phyloP scores from a whole-genome alignment of 1,140 invertebrate species.

The Steinernema feltiae region DNA sequence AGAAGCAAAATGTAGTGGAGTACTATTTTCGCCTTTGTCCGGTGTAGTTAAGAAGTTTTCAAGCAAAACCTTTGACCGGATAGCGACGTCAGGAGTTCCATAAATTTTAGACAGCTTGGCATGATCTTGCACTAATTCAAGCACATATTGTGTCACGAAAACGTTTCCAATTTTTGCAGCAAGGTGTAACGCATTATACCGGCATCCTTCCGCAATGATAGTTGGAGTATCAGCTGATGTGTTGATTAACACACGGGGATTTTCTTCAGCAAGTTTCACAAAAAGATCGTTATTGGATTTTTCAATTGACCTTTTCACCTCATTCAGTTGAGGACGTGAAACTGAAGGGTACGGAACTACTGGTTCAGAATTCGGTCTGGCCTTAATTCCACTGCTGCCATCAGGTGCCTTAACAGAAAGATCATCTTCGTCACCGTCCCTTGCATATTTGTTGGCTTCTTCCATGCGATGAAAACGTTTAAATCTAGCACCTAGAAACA shows the following conservation, averaged over 20 bases:
- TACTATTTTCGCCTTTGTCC: slow-evolving; percentile 2
- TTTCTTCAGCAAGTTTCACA: background rate
- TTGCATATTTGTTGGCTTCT: background rate
- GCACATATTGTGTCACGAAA: background rate
- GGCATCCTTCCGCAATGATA: background rate
- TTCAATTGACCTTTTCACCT: background rate
- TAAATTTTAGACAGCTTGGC: background rate
- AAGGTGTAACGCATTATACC: background rate
- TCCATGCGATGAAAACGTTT: background rate
- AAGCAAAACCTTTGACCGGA: background rate
- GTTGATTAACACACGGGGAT: background rate
- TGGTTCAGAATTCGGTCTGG: background rate
- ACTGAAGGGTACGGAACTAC: background rate
- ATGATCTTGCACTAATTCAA: background rate
- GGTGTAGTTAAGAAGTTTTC: background rate
- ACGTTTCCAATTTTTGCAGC: background rate
- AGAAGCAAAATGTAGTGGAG: background rate
- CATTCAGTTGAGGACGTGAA: background rate
- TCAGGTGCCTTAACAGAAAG: background rate
- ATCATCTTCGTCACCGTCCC: background rate
- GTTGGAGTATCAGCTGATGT: background rate
- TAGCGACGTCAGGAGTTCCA: background rate
- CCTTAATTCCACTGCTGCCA: background rate
- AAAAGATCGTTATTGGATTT: background rate
- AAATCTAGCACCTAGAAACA: background rate